Base-by-base conservation (phyloP, 2,888 invertebrate genomes). In the Epiblema foenella region DNA sequence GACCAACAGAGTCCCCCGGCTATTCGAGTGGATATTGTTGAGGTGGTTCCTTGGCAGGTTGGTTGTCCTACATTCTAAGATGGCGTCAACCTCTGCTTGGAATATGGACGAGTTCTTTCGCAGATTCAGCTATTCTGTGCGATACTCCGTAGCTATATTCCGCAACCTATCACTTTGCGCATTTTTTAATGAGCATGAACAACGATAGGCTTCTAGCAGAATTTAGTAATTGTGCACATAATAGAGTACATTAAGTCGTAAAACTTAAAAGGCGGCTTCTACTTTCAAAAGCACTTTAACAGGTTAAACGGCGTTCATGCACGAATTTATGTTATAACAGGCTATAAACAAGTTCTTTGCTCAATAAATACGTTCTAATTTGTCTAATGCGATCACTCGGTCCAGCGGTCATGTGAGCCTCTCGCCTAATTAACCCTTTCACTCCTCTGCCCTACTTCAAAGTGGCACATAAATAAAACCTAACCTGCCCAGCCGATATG, bases 381-480 rank as follows among this genome's bases (percentile, higher is more conserved):
- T 89, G 87, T 85, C 83, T 89, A 88, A 91, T 86, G 79, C 81
- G 91, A 91, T 92, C 88, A 89, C 82, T 81, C 88, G 83, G 87
- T 75, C 84, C 90, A 85, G 76, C 81, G 89, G 78, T 77, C 82
- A 82, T 83, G 85, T 87, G 89, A 88, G 88, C 89, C 89, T 92
- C 86, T 91, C 93, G 83, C 91, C 87, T 91, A 93, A 92, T 93
- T 93, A 93, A 86, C 89, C 87, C 87, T 89, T 88, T 86, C 89
- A 90, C 82, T 77, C 85, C 82, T 82, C 78, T 88, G 85, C 86
- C 76, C 83, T 84, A 86, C 90, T 87, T 93, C 93, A 93, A 93
- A 93, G 91, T 79, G 83, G 74, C 79, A 81, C 78, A 85, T 85
- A 87, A 88, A 90, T 90, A 92, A 89, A 91, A 76, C 67, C 73